These are phyloP conservation scores for Esox masquinongy DNA, from an alignment of 2,797 vertebrate genomes.

Conservation along the genomic window DNA sequence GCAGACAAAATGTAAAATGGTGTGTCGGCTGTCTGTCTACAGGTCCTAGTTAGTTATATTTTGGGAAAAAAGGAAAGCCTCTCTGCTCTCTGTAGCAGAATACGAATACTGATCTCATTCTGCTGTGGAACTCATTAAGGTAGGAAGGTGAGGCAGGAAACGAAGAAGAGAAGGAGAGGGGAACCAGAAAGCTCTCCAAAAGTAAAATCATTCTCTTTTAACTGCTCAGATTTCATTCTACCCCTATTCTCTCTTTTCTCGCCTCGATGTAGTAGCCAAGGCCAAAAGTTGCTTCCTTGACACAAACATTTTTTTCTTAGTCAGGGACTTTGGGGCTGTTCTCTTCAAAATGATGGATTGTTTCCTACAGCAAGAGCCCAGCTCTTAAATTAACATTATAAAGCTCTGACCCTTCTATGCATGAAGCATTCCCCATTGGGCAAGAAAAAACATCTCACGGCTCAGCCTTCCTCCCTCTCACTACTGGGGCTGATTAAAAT, in stretches of 20 bases:
- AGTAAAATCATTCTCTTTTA: slow-evolving; percentile 23
- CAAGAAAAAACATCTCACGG: slow-evolving; percentile 76
- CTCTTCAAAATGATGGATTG: slow-evolving; percentile 79
- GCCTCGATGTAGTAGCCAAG: slow-evolving; percentile 50
- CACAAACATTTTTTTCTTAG: slow-evolving; percentile 62
- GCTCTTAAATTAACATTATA: slow-evolving; percentile 84
- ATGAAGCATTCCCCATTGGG: slow-evolving; percentile 77
- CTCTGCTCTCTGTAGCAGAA: slow-evolving; percentile 24
- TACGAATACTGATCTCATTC: slow-evolving; percentile 19
- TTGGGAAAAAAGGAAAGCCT: slow-evolving; percentile 1
- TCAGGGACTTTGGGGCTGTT: slow-evolving; percentile 68
- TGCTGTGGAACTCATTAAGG: slow-evolving; percentile 43
- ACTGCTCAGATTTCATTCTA: slow-evolving; percentile 47
- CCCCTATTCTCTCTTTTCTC: slow-evolving; percentile 41
- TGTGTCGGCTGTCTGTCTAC: slow-evolving; percentile 5
- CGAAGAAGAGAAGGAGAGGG: not conserved
- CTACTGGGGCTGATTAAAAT: slow-evolving; percentile 78
- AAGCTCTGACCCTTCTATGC: slow-evolving; percentile 77
- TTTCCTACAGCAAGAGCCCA: slow-evolving; percentile 66
- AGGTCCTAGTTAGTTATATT: slow-evolving; percentile 9
- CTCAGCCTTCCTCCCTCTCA: slow-evolving; percentile 71
- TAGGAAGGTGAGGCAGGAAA: slow-evolving; percentile 9
- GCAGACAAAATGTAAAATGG: not conserved
- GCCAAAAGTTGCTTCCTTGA: slow-evolving; percentile 62
- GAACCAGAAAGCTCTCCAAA: slow-evolving; percentile 18